These are phyloP conservation scores for Tenualosa ilisha DNA, from an alignment of 2,797 vertebrate species.

Conservation along the genomic window DNA sequence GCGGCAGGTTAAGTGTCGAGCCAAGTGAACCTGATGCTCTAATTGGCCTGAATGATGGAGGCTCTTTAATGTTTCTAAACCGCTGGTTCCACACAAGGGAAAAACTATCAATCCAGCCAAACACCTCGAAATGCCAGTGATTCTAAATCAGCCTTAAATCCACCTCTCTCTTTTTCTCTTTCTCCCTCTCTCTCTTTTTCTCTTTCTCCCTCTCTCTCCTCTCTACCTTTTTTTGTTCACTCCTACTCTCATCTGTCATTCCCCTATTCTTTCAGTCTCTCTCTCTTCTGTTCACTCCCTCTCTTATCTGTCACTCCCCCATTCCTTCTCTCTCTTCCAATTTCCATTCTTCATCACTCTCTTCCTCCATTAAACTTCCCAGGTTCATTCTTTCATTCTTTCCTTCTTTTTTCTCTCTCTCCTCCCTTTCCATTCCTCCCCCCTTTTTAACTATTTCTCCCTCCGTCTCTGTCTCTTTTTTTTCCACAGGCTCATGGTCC, in stretches of 20 bases:
- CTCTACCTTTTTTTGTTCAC: background rate
- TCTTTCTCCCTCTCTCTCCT: background rate
- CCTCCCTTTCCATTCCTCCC: too few species aligned
- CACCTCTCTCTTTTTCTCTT: background rate
- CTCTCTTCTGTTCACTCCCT: background rate
- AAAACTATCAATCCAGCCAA: conserved; percentile 1
- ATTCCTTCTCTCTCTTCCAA: background rate
- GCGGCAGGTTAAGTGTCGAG: background rate
- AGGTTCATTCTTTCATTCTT: too few species aligned
- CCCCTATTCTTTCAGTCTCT: background rate
- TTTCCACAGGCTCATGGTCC: too few species aligned
- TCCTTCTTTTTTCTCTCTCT: background rate
- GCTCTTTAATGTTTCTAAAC: background rate
- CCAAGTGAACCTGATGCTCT: background rate
- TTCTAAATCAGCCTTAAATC: background rate
- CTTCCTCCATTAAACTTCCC: too few species aligned
- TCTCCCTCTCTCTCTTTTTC: background rate
- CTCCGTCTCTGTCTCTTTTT: too few species aligned
- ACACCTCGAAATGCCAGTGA: background rate
- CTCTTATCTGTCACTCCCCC: background rate
- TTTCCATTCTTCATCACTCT: background rate
- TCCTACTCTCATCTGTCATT: background rate
- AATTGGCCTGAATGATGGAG: background rate
- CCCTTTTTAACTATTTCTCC: background rate
- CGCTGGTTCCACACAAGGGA: background rate